Base-by-base conservation (phyloP, 2,797 vertebrate species). In the Smutsia gigantea region DNA sequence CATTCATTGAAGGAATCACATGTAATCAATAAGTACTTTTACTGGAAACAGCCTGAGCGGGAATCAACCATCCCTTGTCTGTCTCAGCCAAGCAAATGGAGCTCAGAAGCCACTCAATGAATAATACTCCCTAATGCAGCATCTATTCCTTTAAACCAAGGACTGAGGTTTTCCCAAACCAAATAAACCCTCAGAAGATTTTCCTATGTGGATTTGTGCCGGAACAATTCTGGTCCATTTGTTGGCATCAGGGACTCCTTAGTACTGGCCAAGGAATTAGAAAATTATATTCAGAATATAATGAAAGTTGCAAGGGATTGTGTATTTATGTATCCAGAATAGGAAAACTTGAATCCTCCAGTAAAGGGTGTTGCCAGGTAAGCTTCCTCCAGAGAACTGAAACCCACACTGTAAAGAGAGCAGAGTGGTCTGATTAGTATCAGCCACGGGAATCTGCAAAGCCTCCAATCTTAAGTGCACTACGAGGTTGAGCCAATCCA, bases 311-410 rank as follows among this genome's bases (percentile, higher is more conserved):
- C 66, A 83, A 68, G 85, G 59, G 31, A 96, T 91, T 96, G 53
- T 59, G 23, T 81, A 46, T 94, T 94, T 71, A 90, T 82, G 95
- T 96, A 85, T 57, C 49, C 57, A 72, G 7, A 57, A 68, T 87
- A 64, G 74, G 75, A 95, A 96, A 92, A 77, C 27, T 64, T 74
- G 92, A 94, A 64, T 95, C 78, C 79, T 96, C 87, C 78, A 75
- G 93, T 83, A 87, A 94, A 95, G 64, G 31, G 42, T 87, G 75
- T 96, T 97, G 84, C 83, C 87, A 77, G 87, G 83, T 95, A 23
- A 97, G 59, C 78, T 42, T 64, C 42, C 96, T 96, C 94, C 2
- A 8, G 94, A 94, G 95, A 96, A 34, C 31, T 69, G 27, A 96
- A 94, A 97, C 85, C 12, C n/a, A 71, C 89, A 77, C 90, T 49